phyloP scores from a whole-genome alignment of 2,888 invertebrate species.

The Boloria selene region DNA sequence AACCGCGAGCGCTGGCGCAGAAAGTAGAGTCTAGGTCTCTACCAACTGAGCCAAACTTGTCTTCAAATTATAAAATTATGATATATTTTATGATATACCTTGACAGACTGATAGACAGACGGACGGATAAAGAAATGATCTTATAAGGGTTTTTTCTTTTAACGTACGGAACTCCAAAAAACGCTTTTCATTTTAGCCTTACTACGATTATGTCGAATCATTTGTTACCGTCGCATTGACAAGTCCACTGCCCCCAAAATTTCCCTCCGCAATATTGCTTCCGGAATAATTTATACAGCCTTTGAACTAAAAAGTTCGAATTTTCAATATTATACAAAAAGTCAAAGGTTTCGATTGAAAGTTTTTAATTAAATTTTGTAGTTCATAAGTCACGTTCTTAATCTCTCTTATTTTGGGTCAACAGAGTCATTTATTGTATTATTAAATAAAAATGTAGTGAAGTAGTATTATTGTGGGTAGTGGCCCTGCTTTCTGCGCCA shows the following conservation, averaged over 20 bases:
- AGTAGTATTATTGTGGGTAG: too few species aligned
- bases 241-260: constrained; percentile 8
- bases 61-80: too few species aligned
- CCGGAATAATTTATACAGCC: constrained; percentile 14
- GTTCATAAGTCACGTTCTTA: not conserved
- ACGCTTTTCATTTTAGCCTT: constrained; percentile 7
- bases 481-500: too few species aligned
- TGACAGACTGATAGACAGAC: too few species aligned
- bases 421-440: not conserved
- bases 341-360: not conserved
- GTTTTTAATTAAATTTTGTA: not conserved
- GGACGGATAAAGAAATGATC: too few species aligned
- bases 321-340: constrained; percentile 8
- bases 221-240: constrained; percentile 17
- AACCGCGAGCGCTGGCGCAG: too few species aligned
- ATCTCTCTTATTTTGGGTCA: not conserved
- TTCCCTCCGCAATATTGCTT: constrained; percentile 14
- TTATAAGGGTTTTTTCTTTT: too few species aligned
- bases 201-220: constrained; percentile 10
- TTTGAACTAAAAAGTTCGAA: not conserved
- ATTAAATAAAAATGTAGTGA: too few species aligned
- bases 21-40: too few species aligned
- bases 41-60: too few species aligned
- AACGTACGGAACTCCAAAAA: not conserved
- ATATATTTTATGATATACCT: too few species aligned